Percentiles rank a stretch among this genome's conserved stretches.
phyloP scores from a whole-genome alignment of 2,797 vertebrate genomes.

The Enteromius mattozi region DNA sequence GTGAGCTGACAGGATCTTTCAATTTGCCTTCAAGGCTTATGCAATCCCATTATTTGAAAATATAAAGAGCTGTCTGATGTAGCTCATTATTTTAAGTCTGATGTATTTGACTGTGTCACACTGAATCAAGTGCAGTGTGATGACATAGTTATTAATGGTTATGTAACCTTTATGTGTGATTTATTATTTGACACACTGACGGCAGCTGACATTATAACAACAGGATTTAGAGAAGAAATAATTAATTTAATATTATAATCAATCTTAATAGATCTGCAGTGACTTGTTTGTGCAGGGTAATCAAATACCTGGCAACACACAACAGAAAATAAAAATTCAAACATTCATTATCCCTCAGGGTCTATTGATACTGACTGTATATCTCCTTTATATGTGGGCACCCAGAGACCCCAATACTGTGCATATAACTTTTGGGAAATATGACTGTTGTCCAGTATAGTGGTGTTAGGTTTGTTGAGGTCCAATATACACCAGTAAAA shows the following conservation, averaged over 20 bases:
- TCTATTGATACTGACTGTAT: not conserved
- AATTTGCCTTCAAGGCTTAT: constrained; percentile 44
- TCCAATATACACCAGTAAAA: not conserved
- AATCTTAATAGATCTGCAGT: constrained; percentile 38
- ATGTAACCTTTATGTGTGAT: constrained; percentile 32
- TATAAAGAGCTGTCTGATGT: constrained; percentile 46
- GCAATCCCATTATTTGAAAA: constrained; percentile 55
- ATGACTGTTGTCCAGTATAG: not conserved
- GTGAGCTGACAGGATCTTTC: constrained; percentile 41
- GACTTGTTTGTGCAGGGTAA: constrained; percentile 30
- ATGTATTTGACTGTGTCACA: constrained; percentile 26
- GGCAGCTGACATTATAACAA: constrained; percentile 41
- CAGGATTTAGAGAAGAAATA: constrained; percentile 27
- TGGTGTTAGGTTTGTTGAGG: not conserved
- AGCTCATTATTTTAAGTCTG: constrained; percentile 45
- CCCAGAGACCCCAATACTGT: not conserved
- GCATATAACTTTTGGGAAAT: not conserved
- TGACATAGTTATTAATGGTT: constrained; percentile 37
- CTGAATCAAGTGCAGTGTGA: constrained; percentile 28
- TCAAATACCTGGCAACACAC: constrained; percentile 27
- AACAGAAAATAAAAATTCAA: constrained; percentile 7
- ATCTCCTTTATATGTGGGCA: not conserved
- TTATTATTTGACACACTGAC: constrained; percentile 28
- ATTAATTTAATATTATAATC: constrained; percentile 34
- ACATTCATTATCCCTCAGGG: not conserved